Evolutionary conservation across 2,797 vertebrate species (phyloP).

Genomic region (Valencia hispanica): DNA sequence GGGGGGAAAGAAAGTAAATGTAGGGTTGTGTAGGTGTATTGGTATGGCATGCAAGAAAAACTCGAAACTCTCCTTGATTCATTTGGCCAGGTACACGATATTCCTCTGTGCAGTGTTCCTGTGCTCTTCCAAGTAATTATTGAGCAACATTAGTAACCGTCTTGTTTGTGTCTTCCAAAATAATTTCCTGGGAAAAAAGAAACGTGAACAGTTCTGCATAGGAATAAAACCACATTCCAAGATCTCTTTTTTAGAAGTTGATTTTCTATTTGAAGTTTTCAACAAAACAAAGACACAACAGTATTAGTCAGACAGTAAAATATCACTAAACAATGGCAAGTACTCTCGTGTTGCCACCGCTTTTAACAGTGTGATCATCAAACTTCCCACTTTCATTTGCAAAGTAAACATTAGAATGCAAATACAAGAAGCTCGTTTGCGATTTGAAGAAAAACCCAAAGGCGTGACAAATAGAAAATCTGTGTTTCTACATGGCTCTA

Average conservation of each 20-base stretch:
- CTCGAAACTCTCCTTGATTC: background rate
- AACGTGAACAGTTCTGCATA: background rate
- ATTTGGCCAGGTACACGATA: constrained; percentile 5
- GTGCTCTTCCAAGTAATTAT: constrained; percentile 6
- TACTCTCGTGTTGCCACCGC: background rate
- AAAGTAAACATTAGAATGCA: background rate
- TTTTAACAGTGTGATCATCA: background rate
- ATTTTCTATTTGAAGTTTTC: constrained; percentile 2
- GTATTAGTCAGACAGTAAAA: background rate
- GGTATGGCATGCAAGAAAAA: background rate
- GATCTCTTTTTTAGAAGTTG: background rate
- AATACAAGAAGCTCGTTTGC: background rate
- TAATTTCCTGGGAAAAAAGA: background rate
- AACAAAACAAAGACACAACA: background rate
- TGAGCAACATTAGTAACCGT: constrained; percentile 7
- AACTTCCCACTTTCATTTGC: background rate
- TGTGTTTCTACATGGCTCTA: background rate
- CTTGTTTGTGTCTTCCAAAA: constrained; percentile 10
- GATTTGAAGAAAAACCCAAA: background rate
- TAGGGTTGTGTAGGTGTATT: background rate
- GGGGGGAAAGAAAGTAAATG: background rate
- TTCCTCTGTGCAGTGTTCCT: constrained; percentile 2
- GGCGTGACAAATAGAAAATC: background rate
- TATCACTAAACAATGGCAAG: background rate
- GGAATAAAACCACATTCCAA: background rate